Conservation (phyloP, 1,140 invertebrate species). For the Caenorhabditis remanei region DNA sequence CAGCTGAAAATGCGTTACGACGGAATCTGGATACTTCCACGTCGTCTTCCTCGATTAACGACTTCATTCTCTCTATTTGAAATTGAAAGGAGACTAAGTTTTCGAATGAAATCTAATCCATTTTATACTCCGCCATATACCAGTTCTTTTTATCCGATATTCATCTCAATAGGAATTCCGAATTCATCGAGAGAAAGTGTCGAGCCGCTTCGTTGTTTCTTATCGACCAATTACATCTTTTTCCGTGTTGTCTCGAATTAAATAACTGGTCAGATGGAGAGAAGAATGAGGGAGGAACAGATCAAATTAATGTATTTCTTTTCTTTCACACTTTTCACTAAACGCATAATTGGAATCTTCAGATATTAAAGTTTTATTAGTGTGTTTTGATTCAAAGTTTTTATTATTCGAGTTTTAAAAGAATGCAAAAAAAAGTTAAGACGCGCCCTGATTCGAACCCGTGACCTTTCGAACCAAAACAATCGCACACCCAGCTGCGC, state of each 20-base stretch:
- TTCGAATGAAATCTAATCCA: background rate
- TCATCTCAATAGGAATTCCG: conserved; percentile 1
- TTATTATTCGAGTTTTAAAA: too few species aligned
- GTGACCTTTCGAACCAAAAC: too few species aligned
- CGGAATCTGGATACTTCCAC: conserved; percentile 8
- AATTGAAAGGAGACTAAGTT: conserved; percentile 1
- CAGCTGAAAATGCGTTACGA: conserved; percentile 72
- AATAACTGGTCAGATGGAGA: conserved; percentile 15
- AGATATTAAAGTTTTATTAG: too few species aligned
- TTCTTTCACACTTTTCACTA: background rate
- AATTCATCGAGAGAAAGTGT: conserved; percentile 7
- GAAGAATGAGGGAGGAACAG: background rate
- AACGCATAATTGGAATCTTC: background rate
- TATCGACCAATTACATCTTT: background rate
- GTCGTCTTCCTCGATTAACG: conserved; percentile 24
- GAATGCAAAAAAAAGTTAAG: too few species aligned
- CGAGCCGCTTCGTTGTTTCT: background rate
- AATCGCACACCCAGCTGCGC: too few species aligned
- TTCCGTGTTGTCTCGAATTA: conserved; percentile 12
- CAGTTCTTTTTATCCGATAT: background rate
- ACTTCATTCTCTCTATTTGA: conserved; percentile 5
- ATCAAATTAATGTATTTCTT: background rate
- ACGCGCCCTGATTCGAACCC: too few species aligned
- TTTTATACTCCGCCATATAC: background rate
- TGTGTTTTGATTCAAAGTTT: too few species aligned